Evolutionary conservation across 2,797 vertebrate genomes (phyloP).

Genomic region (Sebastes minor): DNA sequence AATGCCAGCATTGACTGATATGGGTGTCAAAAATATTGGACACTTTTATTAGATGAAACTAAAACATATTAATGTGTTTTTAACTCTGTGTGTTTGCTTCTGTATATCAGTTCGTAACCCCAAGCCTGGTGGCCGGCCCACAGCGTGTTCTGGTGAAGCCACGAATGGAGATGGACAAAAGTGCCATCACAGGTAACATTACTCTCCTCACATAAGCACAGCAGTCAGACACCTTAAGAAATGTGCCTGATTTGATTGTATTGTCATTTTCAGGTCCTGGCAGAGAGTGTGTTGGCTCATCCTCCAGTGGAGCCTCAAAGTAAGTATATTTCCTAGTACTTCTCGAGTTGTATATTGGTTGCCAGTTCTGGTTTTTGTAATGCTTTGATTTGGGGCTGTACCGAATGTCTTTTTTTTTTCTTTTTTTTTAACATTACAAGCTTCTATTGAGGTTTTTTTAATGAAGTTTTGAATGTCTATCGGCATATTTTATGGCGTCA

Average conservation of each 20-base stretch:
- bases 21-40: background rate
- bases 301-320: conserved; percentile 51
- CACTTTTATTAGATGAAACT: background rate
- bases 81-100: conserved; percentile 14
- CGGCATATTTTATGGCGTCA: background rate
- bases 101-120: conserved; percentile 57
- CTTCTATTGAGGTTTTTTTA: background rate
- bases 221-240: background rate
- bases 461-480: background rate
- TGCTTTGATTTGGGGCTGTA: background rate
- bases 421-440: background rate
- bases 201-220: background rate
- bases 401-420: background rate
- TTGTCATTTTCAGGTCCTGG: conserved; percentile 55
- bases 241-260: background rate
- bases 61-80: background rate
- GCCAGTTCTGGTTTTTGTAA: background rate
- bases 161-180: conserved; percentile 48
- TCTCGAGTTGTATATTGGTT: background rate
- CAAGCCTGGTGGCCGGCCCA: conserved; percentile 46
- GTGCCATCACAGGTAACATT: conserved; percentile 56
- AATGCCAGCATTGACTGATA: background rate
- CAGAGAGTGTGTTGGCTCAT: conserved; percentile 62
- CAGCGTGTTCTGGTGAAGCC: conserved; percentile 73
- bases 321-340: conserved; percentile 20